Evolutionary conservation across 2,888 invertebrate species (phyloP).

Genomic region (Melinopterus prodromus): DNA sequence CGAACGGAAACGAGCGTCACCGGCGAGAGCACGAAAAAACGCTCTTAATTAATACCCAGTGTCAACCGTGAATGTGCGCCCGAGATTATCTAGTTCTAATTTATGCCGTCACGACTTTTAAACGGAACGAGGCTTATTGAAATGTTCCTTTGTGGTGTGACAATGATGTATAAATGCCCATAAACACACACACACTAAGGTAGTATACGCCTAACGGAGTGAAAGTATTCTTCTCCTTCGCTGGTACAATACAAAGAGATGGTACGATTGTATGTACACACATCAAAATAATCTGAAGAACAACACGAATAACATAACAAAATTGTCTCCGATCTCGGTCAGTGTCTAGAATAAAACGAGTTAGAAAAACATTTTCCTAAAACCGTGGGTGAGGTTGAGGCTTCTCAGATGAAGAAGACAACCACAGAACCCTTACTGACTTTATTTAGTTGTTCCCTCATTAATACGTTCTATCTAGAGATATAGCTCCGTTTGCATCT

Average conservation of each 20-base stretch:
- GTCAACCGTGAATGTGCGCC: not conserved
- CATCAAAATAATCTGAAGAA: not conserved
- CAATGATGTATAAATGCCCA: conserved; percentile 34
- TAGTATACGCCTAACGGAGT: conserved; percentile 19
- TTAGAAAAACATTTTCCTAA: too few relatives aligned
- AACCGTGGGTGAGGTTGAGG: too few relatives aligned
- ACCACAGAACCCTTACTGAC: too few relatives aligned
- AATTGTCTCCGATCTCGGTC: too few relatives aligned
- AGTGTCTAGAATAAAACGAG: too few relatives aligned
- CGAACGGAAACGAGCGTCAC: not conserved
- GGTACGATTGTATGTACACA: conserved; percentile 27
- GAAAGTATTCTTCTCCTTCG: conserved; percentile 30
- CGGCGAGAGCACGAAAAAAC: not conserved
- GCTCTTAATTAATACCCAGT: not conserved
- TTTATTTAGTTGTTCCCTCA: too few relatives aligned
- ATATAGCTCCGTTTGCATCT: conserved; percentile 29
- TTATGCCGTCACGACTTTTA: conserved; percentile 26
- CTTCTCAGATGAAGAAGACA: too few relatives aligned
- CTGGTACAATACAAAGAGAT: conserved; percentile 1
- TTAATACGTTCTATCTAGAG: not conserved
- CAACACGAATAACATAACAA: too few relatives aligned
- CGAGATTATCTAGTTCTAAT: conserved; percentile 32
- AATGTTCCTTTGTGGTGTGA: conserved; percentile 34
- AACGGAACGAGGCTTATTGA: conserved; percentile 29
- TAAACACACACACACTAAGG: conserved; percentile 11